Evolutionary conservation across 2,888 invertebrate genomes (phyloP).

Genomic region (Xiphydria camelus): DNA sequence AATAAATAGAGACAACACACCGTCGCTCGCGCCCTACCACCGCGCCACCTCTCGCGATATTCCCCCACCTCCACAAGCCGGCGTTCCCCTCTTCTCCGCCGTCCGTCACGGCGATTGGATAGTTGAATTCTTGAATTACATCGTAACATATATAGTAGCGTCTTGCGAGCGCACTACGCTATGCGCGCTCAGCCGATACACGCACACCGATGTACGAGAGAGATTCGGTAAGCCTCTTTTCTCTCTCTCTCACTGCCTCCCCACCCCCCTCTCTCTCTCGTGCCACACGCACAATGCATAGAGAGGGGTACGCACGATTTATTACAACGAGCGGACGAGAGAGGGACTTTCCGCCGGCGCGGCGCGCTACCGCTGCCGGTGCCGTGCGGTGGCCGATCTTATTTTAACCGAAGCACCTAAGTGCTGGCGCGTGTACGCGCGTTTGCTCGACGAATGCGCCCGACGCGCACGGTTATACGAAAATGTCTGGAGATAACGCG

Average conservation of each 20-base stretch:
- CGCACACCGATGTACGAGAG: too few species aligned
- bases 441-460: neutral
- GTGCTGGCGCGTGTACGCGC: constrained; percentile 16
- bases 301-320: constrained; percentile 31
- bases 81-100: too few species aligned
- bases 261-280: neutral
- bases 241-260: neutral
- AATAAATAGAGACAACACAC: constrained; percentile 1
- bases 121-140: constrained; percentile 41
- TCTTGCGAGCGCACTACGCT: constrained; percentile 14
- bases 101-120: constrained; percentile 19
- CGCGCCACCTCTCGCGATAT: too few species aligned
- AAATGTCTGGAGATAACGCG: too few species aligned
- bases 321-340: constrained; percentile 22
- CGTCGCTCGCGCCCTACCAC: too few species aligned
- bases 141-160: constrained; percentile 38
- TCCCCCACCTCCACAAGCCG: neutral
- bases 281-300: neutral
- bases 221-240: too few species aligned
- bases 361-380: neutral
- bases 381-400: constrained; percentile 38
- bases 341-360: constrained; percentile 2
- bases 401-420: constrained; percentile 33
- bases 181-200: neutral
- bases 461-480: too few species aligned